These are phyloP conservation scores for Synanceia verrucosa DNA, from an alignment of 2,797 vertebrate species.

Conservation along the genomic window DNA sequence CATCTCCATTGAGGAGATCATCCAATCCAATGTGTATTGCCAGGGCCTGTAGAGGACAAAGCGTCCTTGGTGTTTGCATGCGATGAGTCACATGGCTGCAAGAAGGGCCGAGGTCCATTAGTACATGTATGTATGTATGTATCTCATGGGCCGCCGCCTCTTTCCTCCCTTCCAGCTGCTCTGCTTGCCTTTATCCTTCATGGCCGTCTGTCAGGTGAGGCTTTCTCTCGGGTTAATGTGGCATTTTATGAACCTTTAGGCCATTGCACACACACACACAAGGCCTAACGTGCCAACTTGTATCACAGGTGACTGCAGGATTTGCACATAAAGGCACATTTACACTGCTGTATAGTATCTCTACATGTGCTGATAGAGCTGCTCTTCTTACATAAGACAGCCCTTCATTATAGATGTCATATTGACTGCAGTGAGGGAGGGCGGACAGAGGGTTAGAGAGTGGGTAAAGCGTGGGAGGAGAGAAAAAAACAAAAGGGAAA, in stretches of 20 bases:
- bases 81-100: slow-evolving; percentile 54
- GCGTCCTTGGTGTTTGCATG: slow-evolving; percentile 64
- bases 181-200: slow-evolving; percentile 34
- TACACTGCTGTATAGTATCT: slow-evolving; percentile 7
- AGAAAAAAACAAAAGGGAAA: not conserved
- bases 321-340: slow-evolving; percentile 20
- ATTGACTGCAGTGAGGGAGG: slow-evolving; percentile 57
- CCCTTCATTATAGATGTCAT: slow-evolving; percentile 67
- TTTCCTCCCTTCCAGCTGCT: slow-evolving; percentile 42
- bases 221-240: slow-evolving; percentile 33
- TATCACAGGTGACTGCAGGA: slow-evolving; percentile 25
- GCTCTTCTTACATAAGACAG: slow-evolving; percentile 57
- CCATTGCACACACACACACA: not conserved
- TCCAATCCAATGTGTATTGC: slow-evolving; percentile 18
- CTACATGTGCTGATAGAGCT: slow-evolving; percentile 25
- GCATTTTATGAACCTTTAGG: slow-evolving; percentile 26
- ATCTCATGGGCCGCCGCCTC: slow-evolving; percentile 35
- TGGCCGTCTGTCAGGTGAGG: slow-evolving; percentile 18
- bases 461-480: not conserved
- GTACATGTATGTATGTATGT: slow-evolving; percentile 29
- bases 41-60: slow-evolving; percentile 60
- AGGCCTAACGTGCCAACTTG: slow-evolving; percentile 20
- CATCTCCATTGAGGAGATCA: slow-evolving; percentile 20
- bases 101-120: slow-evolving; percentile 59
- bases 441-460: slow-evolving; percentile 14